Base-by-base conservation (phyloP, 2,113 vertebrate genomes). In the Chaetodon trifascialis region DNA sequence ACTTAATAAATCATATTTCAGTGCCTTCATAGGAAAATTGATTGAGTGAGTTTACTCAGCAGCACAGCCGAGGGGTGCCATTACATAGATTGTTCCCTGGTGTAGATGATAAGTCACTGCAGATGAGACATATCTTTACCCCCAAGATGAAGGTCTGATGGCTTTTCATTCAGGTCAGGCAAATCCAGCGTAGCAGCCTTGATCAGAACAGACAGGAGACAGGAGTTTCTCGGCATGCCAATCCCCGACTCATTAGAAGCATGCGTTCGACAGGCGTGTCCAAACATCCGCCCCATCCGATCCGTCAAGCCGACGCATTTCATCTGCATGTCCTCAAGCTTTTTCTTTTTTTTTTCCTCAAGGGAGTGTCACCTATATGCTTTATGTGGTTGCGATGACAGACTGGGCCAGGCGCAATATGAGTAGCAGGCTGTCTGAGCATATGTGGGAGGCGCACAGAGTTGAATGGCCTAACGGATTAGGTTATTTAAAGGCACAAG, bases 161-260 rank as follows among this genome's bases (percentile, higher is more conserved):
- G 67, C 73, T 90, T 88, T 56, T 85, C 71, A 76, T 88, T 86
- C 65, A 75, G 36, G 30, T 79, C 80, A 87, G 74, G 67, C 64
- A 40, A 58, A 84, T 65, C 65, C 80, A 56, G 47, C 25, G 59
- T 46, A 66, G 42, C 42, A 34, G 62, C 76, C 21, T 44, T 81
- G 65, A 93, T 92, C 70, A 70, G 79, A 91, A 79, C 34, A 68
- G 83, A 85, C 80, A 74, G 54, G 46, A 87, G 77, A 77, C 65
- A 68, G 83, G 74, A 76, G 60, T 72, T 89, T 64, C 62, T 75
- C 16, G 0, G 17, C 69, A 21, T 71, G 11, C 52, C 76, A 72
- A 54, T 71, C 65, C 64, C 73, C 68, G 64, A 79, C 66, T 91
- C 82, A 83, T 91, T 91, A 81, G 69, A 73, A 52, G n/a, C 63